Evolutionary conservation across 2,797 vertebrate species (phyloP), one percentile per base, ranked within the genome.

Genomic region (Silurus lanzhouensis): DNA sequence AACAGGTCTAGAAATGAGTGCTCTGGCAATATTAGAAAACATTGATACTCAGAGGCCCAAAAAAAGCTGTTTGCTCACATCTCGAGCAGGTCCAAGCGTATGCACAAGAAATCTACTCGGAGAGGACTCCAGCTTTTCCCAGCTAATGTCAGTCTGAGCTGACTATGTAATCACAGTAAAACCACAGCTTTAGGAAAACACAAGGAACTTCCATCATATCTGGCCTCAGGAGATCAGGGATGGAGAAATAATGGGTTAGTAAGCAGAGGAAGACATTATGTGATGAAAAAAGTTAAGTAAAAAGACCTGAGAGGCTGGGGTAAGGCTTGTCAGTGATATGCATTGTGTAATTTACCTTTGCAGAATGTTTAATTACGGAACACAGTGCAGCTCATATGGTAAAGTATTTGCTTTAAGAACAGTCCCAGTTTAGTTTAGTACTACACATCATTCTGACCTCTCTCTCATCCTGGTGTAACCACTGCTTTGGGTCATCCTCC

Each of bases 401-500:
- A 60, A 74, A 81, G 22, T 60, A 0, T 22, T 78, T 48, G 0
- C 7, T 64, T 83, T 10, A 46, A 82, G 20, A 63, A 58, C 12
- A 46, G 3, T n/a, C 22, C 19, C 44, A 20, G 2, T 71, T 38
- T 61, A 60, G 8, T 44, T 52, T 61, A 60, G 13, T 44, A 74
- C 25, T 19, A 58, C 15, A 72, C 64, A 48, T 31, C 72, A 61
- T n/a, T 81, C 86, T 90, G 93, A 99, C 98, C 96, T 98, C 97
- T 95, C 96, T 95, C 93, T 99, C 98, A 68, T 99, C 98, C 95
- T 99, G 98, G 92, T 98, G 99, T 87, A 99, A 94, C 98, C 98
- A 99, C 86, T 99, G 98, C 85, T 99, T 99, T 87, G 98, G 97
- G 93, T 99, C 96, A 92, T 99, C 98, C 90, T 99, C 98, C 0